Evolutionary conservation across 2,113 vertebrate species (phyloP), one percentile per base, ranked within the genome.

Genomic region (Scophthalmus maximus): DNA sequence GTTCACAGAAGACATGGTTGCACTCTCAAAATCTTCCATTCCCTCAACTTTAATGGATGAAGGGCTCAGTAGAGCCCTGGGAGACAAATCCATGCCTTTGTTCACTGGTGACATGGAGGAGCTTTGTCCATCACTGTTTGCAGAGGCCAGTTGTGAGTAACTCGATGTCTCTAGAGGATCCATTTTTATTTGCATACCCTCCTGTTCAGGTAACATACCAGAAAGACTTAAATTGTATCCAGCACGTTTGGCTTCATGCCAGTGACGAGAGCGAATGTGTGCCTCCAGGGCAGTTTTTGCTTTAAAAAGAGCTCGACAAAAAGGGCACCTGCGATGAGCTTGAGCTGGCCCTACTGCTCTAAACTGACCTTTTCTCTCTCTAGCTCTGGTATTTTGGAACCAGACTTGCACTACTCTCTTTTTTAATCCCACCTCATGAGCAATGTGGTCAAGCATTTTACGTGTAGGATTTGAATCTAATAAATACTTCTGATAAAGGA

Each of bases 381-480:
- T 94, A 0, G 98, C 98, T 55, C 98, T 93, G 2, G 98, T 99
- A 85, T 99, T 99, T 89, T 99, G 98, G 90, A 99, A 99, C 98
- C 97, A 99, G 42, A 99, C 98, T 81, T 99, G 98, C n/a, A 99
- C 98, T 26, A 99, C 98, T 0, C 97, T 95, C 84, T 99, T 99
- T 91, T 99, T 99, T 80, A 99, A 91, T 74, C 98, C 98, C 84
- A 99, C 98, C 84, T 99, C 98, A 49, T 98, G 97, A 15, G 98
- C 97, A 78, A 99, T 99, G 90, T 99, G 98, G 86, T 99, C 98
- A 72, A 99, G 90, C 98, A 99, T 99, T 85, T 99, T 99, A 42
- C 98, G 95, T 1, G 98, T 99, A 18, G 98, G 97, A 81, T 99
- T 99, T 70, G 98, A 99, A 87, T 99, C 98, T 1, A 99, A 93